A percentile compares a stretch with the other conserved stretches of the same genome.
phyloP scores from a whole-genome alignment of 2,888 invertebrate species.

The Agrochola litura region DNA sequence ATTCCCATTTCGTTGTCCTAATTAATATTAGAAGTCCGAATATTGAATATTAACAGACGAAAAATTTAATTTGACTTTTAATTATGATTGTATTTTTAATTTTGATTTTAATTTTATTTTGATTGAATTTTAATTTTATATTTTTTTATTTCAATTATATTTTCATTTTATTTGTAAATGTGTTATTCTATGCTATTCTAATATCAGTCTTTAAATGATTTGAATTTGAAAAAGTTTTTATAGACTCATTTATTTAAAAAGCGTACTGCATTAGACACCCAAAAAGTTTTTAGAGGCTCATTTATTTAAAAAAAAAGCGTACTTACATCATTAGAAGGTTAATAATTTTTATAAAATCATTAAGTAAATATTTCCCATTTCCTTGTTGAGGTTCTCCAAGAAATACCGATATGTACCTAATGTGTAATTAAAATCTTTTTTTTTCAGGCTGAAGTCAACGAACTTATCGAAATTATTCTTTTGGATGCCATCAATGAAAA shows the following conservation, averaged over 20 bases:
- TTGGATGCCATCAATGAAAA: constrained; percentile 51
- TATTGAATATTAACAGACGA: neutral
- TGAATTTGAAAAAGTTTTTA: too few species aligned
- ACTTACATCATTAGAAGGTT: neutral
- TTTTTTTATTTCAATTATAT: too few species aligned
- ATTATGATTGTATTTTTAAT: too few species aligned
- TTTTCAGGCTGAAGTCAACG: constrained; percentile 55
- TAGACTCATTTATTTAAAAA: too few species aligned
- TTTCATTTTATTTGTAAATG: too few species aligned
- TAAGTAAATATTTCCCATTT: neutral
- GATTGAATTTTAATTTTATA: too few species aligned
- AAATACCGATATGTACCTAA: neutral
- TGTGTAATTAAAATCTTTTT: neutral
- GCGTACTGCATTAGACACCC: too few species aligned
- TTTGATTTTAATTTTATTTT: too few species aligned
- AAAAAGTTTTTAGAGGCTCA: neutral
- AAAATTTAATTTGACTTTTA: too few species aligned
- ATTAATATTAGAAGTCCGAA: neutral
- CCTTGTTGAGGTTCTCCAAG: neutral
- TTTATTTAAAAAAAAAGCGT: neutral
- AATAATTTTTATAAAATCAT: neutral
- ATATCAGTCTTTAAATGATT: too few species aligned
- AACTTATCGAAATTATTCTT: constrained; percentile 50
- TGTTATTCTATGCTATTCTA: too few species aligned
- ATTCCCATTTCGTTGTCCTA: neutral